Conservation (phyloP, 2,113 vertebrate genomes). For the Sylvilagus bachmani region DNA sequence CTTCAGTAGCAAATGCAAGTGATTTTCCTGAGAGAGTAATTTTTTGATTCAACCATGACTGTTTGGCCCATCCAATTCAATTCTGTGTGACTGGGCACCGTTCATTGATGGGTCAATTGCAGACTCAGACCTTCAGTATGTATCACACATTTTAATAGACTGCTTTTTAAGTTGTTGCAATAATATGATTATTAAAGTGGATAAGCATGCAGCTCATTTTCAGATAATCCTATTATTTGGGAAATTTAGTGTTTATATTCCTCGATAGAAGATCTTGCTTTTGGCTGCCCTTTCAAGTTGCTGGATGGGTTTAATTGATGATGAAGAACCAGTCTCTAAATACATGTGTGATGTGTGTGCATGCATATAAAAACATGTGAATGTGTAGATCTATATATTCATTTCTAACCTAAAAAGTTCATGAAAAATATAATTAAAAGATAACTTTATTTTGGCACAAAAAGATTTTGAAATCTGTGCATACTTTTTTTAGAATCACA, state of each 20-base stretch:
- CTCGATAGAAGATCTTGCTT: background rate
- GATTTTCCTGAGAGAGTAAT: conserved; percentile 43
- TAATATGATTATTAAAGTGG: conserved; percentile 5
- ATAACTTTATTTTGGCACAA: too few relatives aligned
- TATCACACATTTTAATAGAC: conserved; percentile 5
- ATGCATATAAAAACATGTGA: background rate
- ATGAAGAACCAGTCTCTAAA: background rate
- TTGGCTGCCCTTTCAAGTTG: conserved; percentile 20
- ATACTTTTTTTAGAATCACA: too few relatives aligned
- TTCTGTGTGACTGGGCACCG: background rate
- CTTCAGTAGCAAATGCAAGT: background rate
- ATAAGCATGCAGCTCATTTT: conserved; percentile 46
- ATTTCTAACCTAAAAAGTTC: too few relatives aligned
- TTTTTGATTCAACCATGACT: conserved; percentile 35
- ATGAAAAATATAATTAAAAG: too few relatives aligned
- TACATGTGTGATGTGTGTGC: background rate
- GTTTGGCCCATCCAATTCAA: background rate
- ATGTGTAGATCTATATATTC: too few relatives aligned
- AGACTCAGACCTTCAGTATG: background rate
- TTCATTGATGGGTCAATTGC: background rate
- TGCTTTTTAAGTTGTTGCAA: background rate
- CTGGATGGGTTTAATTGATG: background rate
- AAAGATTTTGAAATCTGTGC: too few relatives aligned
- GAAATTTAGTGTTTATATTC: background rate
- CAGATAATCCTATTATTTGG: background rate